Base-by-base conservation (phyloP, 23 tunicate species). In the Styela clava region DNA sequence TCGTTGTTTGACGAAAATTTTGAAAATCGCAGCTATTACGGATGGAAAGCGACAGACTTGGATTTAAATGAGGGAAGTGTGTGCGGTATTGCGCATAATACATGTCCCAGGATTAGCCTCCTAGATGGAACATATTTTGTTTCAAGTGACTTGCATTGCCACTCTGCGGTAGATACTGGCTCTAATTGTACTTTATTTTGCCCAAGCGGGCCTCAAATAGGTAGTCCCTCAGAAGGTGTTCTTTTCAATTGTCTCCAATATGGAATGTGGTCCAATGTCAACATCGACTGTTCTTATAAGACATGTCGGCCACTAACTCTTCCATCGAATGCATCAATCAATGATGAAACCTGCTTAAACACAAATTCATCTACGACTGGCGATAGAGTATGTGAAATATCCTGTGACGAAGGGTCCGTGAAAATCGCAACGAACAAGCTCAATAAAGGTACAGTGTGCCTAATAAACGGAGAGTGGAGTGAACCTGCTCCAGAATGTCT, bases 1-100 rank as follows among this genome's bases (percentile, higher is more conserved):
- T n/a, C 33, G 26, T 31, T 12, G 16, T 72, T 72, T 2, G 52
- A 32, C n/a, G 25, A 30, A 22, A 32, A 35, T 34, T 23, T 72
- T 31, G 44, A 72, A 32, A 22, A 33, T 23, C 44, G 78, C 26
- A 16, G 0, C 19, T 3, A 21, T 27, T 24, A 44, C 67, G 56
- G 21, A 16, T 83, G 86, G 86, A 2, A 34, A 16, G 80, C 72
- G 31, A 74, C 33, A 31, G 67, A 83, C 61, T 31, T 32, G 16
- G 31, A 32, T 35, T 69, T 68, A 2, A 83, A 83, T 0, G 31
- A 83, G 0, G 88, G 88, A 29, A 61, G 74, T 16, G 88, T 84
- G 0, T 67, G 68, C 44, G 88, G 88, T 24, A 79, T 79, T 31
- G 67, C 68, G 34, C 24, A 36, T 0, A 74, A 34, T 32, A 62